Conservation (phyloP, 2,888 invertebrate species). For the Steinernema scapterisci region DNA sequence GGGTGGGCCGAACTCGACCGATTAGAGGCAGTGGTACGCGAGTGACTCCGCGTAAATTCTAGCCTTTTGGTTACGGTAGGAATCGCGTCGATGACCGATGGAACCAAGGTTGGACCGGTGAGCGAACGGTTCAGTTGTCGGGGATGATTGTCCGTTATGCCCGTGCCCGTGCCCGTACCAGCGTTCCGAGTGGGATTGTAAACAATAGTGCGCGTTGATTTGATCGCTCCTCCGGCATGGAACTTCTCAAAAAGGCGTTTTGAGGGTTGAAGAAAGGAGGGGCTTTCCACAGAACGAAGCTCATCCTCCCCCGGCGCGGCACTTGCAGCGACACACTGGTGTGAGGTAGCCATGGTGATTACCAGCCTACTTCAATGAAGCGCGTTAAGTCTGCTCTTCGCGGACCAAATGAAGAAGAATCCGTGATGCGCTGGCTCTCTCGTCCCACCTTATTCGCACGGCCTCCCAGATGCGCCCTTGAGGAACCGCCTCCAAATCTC, state of each 20-base stretch:
- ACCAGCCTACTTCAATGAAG: not conserved
- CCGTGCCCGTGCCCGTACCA: not conserved
- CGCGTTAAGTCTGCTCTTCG: constrained; percentile 12
- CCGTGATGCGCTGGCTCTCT: not conserved
- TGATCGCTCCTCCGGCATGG: constrained; percentile 3
- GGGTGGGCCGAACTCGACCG: constrained; percentile 6
- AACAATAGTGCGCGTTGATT: constrained; percentile 18
- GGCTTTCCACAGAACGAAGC: not conserved
- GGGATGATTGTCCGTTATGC: not conserved
- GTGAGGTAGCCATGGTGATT: constrained; percentile 24
- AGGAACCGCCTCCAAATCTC: constrained; percentile 1
- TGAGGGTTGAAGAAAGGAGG: not conserved
- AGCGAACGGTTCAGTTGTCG: not conserved
- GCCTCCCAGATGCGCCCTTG: not conserved
- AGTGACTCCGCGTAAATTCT: not conserved
- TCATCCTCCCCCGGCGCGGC: not conserved
- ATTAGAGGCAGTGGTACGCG: not conserved
- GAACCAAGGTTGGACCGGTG: not conserved
- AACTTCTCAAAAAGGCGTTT: not conserved
- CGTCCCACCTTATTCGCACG: constrained; percentile 5
- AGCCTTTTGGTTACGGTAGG: not conserved
- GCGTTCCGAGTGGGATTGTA: not conserved
- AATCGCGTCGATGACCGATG: not conserved
- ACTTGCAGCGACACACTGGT: constrained; percentile 11
- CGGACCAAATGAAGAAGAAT: constrained; percentile 3